Base-by-base conservation (phyloP, 64 coral and sea anemone genomes). In the Catalaphyllia jardinei region DNA sequence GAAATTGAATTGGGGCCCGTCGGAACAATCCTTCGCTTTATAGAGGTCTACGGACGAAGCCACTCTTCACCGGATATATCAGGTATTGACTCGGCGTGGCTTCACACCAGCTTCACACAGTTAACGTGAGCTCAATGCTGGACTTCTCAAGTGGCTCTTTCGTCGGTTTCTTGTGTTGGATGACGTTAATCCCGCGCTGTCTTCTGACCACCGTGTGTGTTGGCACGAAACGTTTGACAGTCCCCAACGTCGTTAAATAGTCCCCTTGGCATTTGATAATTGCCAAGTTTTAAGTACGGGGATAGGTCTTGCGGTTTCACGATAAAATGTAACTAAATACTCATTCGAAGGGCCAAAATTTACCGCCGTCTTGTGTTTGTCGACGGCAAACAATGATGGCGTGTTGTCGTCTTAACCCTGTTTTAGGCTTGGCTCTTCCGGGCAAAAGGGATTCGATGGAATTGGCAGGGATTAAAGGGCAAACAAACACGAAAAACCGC, bases 311-410 rank as follows among this genome's bases (percentile, higher is more conserved):
- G 62, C 29, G 57, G 22, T 54, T 79, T 79, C 16, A 25, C 30
- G 52, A 61, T 61, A 80, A 65, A 42, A 77, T 31, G 59, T 83
- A 65, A 83, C 59, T 64, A 46, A 83, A 80, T 62, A 80, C 78
- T 59, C 57, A 25, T 11, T 69, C 25, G 24, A 28, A 0, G n/a
- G 24, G 29, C 65, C 22, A 29, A 69, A 69, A n/a, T 69, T 69
- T 69, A 27, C 65, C n/a, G 10, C 29, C 24, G n/a, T n/a, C 4
- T 69, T 69, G 65, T 11, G 65, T 29, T 16, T 69, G 22, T 69
- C 24, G n/a, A 27, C 10, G 20, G 10, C 25, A 27, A 69, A 27
- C 25, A 69, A 24, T 69, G 22, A 27, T 69, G 20, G 11, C 67
- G 62, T 71, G 63, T 25, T 49, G 10, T 28, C 0, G n/a, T 14